These are phyloP conservation scores for Bradynema listronoti DNA, from an alignment of 1,140 invertebrate genomes.

Conservation along the genomic window DNA sequence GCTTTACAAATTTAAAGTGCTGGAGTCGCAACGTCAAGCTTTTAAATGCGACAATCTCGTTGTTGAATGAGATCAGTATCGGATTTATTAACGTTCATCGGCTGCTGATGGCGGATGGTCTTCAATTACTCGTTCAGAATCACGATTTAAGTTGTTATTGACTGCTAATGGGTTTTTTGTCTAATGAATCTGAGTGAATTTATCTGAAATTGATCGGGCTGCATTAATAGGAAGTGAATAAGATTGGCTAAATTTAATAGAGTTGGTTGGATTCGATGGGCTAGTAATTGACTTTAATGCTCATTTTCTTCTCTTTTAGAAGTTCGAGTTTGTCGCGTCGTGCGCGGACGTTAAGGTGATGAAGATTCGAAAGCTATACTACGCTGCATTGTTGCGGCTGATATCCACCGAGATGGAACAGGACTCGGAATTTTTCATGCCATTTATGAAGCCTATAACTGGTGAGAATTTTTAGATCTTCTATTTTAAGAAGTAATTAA, in stretches of 20 bases:
- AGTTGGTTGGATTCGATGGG: too few species aligned
- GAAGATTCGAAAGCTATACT: conserved; percentile 89
- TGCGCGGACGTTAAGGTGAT: conserved; percentile 79
- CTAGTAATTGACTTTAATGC: conserved; percentile 6
- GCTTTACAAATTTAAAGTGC: conserved; percentile 96
- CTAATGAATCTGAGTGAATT: too few species aligned
- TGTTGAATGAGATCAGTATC: conserved; percentile 87
- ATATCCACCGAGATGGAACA: conserved; percentile 77
- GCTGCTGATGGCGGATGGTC: conserved; percentile 89
- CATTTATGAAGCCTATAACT: conserved; percentile 89
- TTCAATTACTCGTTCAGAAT: conserved; percentile 93
- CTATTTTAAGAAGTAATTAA: conserved; percentile 1
- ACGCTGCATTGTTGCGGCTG: conserved; percentile 85
- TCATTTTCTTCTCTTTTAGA: conserved; percentile 66
- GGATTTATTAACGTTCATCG: conserved; percentile 93
- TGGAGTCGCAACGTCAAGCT: conserved; percentile 91
- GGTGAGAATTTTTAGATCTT: too few species aligned
- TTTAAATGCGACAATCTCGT: conserved; percentile 79
- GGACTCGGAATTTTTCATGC: conserved; percentile 90
- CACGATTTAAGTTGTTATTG: conserved; percentile 72
- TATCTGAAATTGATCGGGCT: too few species aligned
- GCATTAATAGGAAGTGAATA: too few species aligned
- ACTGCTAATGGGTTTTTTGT: too few species aligned
- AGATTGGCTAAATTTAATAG: too few species aligned
- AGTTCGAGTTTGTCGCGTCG: conserved; percentile 92